phyloP scores from a whole-genome alignment of 1,140 invertebrate species.

The Mamestra configurata region DNA sequence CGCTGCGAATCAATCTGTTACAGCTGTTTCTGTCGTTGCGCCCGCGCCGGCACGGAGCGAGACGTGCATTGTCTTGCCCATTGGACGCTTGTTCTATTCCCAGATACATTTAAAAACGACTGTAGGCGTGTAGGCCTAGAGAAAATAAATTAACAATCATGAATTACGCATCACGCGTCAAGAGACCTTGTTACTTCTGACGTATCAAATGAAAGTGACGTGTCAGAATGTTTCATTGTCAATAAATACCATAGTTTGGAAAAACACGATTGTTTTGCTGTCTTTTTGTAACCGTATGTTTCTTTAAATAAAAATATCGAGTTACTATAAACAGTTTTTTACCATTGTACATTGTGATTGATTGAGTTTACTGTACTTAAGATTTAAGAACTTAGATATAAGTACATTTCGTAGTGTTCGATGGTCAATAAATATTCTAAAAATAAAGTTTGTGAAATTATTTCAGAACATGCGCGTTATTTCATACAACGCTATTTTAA shows the following conservation, averaged over 20 bases:
- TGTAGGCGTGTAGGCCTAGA: conserved; percentile 64
- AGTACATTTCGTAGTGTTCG: neutral
- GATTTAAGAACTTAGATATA: neutral
- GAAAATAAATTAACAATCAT: conserved; percentile 41
- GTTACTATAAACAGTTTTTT: neutral
- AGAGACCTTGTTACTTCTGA: neutral
- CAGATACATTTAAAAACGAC: conserved; percentile 62
- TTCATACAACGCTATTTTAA: conserved; percentile 1
- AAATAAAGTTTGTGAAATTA: conserved; percentile 9
- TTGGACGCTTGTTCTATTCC: conserved; percentile 66
- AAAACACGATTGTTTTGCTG: neutral
- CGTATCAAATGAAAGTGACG: conserved; percentile 2
- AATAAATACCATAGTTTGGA: neutral
- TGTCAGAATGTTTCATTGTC: neutral
- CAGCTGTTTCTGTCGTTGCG: conserved; percentile 68
- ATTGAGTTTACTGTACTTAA: too few species aligned
- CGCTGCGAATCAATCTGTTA: conserved; percentile 65
- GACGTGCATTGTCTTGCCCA: conserved; percentile 68
- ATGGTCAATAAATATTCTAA: neutral
- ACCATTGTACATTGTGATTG: too few species aligned
- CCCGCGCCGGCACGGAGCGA: conserved; percentile 42
- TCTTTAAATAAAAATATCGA: neutral
- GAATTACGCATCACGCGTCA: too few species aligned
- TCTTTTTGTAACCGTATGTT: neutral
- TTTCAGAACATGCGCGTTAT: neutral